Evolutionary conservation across 2,888 invertebrate species (phyloP).

Genomic region (Drosophila austrosaltans): DNA sequence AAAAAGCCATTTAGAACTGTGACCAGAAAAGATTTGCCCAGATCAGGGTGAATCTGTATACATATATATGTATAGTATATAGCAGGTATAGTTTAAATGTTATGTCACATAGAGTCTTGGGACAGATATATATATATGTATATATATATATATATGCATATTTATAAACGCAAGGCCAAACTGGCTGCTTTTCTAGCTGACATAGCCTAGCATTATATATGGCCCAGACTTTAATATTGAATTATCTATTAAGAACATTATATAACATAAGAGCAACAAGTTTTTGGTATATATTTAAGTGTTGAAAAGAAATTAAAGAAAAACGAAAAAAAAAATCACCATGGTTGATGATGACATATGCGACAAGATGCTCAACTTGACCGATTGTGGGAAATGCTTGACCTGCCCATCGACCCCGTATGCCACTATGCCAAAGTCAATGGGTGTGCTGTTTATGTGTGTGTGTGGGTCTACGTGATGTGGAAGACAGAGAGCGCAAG

Average conservation of each 20-base stretch:
- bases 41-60: constrained; percentile 13
- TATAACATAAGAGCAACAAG: constrained; percentile 46
- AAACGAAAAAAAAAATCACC: constrained; percentile 8
- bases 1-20: constrained; percentile 63
- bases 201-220: constrained; percentile 46
- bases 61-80: too few relatives aligned
- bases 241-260: constrained; percentile 47
- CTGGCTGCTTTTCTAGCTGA: constrained; percentile 43
- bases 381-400: constrained; percentile 62
- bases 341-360: constrained; percentile 32
- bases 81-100: background rate
- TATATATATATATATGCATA: constrained; percentile 29
- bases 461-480: constrained; percentile 54
- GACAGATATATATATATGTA: constrained; percentile 22
- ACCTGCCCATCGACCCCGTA: constrained; percentile 55
- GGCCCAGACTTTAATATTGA: constrained; percentile 39
- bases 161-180: constrained; percentile 27
- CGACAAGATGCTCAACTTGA: constrained; percentile 66
- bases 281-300: constrained; percentile 32
- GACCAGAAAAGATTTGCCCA: constrained; percentile 37
- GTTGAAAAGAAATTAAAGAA: background rate
- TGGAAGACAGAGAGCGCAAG: constrained; percentile 20
- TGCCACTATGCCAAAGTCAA: constrained; percentile 47
- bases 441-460: constrained; percentile 35
- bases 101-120: background rate